phyloP scores from a whole-genome alignment of 2,113 vertebrate species.

The Pachypanchax playfairii region DNA sequence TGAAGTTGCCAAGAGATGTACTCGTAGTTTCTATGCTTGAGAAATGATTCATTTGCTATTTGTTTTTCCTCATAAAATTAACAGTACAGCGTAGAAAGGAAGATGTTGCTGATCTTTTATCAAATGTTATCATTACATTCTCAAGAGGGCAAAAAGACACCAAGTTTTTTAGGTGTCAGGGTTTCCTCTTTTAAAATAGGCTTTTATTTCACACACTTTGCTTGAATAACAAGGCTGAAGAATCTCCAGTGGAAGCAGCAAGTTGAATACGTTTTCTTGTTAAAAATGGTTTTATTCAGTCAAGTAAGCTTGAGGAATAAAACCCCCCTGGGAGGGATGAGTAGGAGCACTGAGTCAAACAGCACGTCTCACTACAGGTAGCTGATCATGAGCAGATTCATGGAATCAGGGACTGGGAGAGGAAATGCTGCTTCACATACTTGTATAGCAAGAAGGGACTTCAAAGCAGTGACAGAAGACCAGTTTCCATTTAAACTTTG shows the following conservation, averaged over 20 bases:
- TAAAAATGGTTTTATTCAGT: slow-evolving; percentile 1
- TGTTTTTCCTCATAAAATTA: too few species aligned
- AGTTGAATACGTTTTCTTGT: slow-evolving; percentile 1
- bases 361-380: neutral
- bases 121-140: neutral
- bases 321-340: neutral
- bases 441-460: neutral
- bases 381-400: neutral
- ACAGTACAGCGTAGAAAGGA: too few species aligned
- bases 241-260: too few species aligned
- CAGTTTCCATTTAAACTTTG: neutral
- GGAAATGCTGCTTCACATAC: neutral
- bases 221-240: neutral
- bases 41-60: too few species aligned
- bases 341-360: neutral
- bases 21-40: too few species aligned
- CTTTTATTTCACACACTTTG: neutral
- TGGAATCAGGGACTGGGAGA: neutral
- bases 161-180: neutral
- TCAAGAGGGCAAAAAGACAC: neutral
- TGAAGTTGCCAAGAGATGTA: too few species aligned
- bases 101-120: neutral
- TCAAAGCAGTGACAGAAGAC: neutral
- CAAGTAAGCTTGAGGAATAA: neutral
- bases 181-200: neutral